These are phyloP conservation scores for Druon quercuslanigerum DNA, from an alignment of 1,140 invertebrate genomes.

Conservation along the genomic window DNA sequence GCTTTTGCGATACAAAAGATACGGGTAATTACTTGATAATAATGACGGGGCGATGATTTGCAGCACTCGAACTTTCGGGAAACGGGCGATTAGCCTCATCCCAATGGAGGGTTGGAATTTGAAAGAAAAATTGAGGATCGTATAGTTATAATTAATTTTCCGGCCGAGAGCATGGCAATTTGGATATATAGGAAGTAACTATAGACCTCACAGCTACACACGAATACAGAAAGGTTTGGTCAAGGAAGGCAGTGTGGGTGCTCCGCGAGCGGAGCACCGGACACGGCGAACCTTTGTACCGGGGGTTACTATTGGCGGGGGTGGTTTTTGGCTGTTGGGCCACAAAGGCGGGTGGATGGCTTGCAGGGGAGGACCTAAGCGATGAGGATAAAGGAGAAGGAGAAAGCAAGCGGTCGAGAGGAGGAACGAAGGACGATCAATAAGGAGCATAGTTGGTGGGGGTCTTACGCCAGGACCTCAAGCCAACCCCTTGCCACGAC, in stretches of 20 bases:
- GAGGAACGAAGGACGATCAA: constrained; percentile 74
- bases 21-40: background rate
- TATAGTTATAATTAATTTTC: constrained; percentile 32
- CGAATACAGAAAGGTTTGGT: constrained; percentile 44
- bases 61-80: background rate
- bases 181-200: background rate
- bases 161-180: constrained; percentile 3
- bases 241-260: constrained; percentile 41
- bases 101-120: background rate
- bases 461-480: constrained; percentile 72
- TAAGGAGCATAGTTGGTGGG: constrained; percentile 73
- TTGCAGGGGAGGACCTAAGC: constrained; percentile 73
- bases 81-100: constrained; percentile 14
- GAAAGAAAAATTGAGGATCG: background rate
- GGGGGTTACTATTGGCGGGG: constrained; percentile 61
- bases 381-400: constrained; percentile 73
- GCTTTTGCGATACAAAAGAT: background rate
- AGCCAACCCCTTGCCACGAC: constrained; percentile 64
- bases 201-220: background rate
- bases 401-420: constrained; percentile 67
- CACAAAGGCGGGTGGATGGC: constrained; percentile 70
- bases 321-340: constrained; percentile 73
- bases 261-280: constrained; percentile 35
- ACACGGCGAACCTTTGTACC: constrained; percentile 53
- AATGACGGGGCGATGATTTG: constrained; percentile 3